These are phyloP conservation scores for Diorhabda sublineata DNA, from an alignment of 1,140 invertebrate genomes.

Conservation along the genomic window DNA sequence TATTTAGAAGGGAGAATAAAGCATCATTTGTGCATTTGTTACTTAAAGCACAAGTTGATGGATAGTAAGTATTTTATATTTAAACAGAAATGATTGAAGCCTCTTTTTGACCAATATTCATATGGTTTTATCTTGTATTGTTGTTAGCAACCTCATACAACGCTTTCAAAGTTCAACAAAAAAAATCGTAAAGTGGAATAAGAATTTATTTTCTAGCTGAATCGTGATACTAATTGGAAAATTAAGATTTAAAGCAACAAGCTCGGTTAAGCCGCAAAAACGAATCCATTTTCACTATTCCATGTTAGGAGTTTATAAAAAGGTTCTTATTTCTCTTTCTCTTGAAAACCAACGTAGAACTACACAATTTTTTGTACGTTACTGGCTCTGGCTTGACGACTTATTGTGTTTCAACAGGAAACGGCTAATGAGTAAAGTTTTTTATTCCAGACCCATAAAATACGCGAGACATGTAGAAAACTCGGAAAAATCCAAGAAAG, in stretches of 20 bases:
- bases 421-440: background rate
- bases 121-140: too few relatives aligned
- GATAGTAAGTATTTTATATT: too few relatives aligned
- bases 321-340: conserved; percentile 2
- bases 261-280: background rate
- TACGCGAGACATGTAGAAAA: conserved; percentile 1
- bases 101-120: too few relatives aligned
- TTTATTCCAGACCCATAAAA: conserved; percentile 1
- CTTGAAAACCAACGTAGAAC: background rate
- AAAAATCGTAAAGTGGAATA: too few relatives aligned
- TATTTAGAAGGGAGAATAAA: too few relatives aligned
- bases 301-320: conserved; percentile 3
- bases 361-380: conserved; percentile 3
- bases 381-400: conserved; percentile 1
- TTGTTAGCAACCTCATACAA: too few relatives aligned
- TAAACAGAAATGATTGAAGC: too few relatives aligned
- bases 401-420: background rate
- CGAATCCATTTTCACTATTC: conserved; percentile 1
- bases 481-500: background rate
- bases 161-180: too few relatives aligned
- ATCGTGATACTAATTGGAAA: background rate
- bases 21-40: too few relatives aligned
- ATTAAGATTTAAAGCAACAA: conserved; percentile 3
- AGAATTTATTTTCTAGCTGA: too few relatives aligned
- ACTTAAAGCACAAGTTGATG: too few relatives aligned